Percentiles rank a stretch among this genome's conserved stretches.
Evolutionary conservation across 2,797 vertebrate species (phyloP).

Genomic region (Manis javanica): DNA sequence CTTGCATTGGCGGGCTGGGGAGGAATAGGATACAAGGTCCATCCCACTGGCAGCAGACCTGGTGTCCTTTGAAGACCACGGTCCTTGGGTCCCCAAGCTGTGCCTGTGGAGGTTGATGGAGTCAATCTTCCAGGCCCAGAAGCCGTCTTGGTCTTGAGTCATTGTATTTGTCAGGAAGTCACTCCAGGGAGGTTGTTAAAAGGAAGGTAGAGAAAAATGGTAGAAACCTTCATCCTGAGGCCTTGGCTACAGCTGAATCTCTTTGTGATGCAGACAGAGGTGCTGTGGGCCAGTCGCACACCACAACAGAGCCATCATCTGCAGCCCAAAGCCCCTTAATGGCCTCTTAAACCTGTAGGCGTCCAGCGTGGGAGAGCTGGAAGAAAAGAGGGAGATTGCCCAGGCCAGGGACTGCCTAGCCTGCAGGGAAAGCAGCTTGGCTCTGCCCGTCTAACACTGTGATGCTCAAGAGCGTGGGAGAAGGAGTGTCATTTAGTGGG

Average conservation of each 20-base stretch:
- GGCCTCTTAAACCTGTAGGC: background rate
- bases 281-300: background rate
- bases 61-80: background rate
- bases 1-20: background rate
- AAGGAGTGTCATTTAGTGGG: too few species aligned
- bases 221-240: background rate
- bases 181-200: background rate
- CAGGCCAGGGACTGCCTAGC: too few species aligned
- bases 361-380: background rate
- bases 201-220: background rate
- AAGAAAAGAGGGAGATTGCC: background rate
- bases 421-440: background rate
- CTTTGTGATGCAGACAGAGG: background rate
- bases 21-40: background rate
- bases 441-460: background rate
- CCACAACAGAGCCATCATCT: background rate
- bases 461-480: fast-evolving
- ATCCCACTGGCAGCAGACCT: background rate
- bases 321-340: background rate
- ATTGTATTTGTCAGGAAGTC: slow-evolving; percentile 1
- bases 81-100: background rate
- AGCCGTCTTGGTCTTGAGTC: background rate
- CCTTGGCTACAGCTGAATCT: background rate
- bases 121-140: background rate
- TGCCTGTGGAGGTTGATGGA: background rate